phyloP scores from a whole-genome alignment of 2,888 invertebrate species.

The Cyrtodaria siliqua region DNA sequence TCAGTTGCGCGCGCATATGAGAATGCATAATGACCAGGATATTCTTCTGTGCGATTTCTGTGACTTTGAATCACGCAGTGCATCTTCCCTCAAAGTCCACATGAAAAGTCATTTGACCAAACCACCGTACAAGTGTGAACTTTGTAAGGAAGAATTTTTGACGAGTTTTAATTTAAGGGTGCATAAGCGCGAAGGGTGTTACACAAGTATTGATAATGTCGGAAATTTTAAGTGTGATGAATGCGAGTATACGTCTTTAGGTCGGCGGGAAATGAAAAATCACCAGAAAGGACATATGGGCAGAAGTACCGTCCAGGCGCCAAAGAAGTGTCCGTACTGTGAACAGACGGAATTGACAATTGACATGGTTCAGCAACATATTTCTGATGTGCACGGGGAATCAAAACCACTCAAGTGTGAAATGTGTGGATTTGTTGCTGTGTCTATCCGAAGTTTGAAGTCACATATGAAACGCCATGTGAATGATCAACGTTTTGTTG shows the following conservation, averaged over 20 bases:
- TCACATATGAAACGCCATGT: constrained; percentile 85
- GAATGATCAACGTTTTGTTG: constrained; percentile 84
- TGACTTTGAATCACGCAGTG: constrained; percentile 79
- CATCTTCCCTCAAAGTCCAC: constrained; percentile 68
- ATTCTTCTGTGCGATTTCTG: constrained; percentile 79
- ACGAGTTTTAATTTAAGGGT: constrained; percentile 61
- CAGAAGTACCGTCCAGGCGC: constrained; percentile 33
- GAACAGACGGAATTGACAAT: constrained; percentile 68
- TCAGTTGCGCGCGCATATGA: constrained; percentile 84
- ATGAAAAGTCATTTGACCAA: constrained; percentile 66
- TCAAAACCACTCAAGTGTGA: constrained; percentile 78
- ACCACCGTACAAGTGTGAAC: constrained; percentile 71
- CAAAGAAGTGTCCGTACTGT: constrained; percentile 76
- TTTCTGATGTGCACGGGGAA: constrained; percentile 64
- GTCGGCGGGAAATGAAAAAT: constrained; percentile 68
- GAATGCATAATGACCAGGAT: constrained; percentile 80
- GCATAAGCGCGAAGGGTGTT: constrained; percentile 66
- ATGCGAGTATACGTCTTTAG: constrained; percentile 73
- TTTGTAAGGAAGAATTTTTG: constrained; percentile 66
- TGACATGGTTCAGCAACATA: constrained; percentile 67
- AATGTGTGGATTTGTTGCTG: constrained; percentile 83
- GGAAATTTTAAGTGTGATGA: constrained; percentile 69
- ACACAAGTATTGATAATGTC: constrained; percentile 53
- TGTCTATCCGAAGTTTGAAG: constrained; percentile 83
- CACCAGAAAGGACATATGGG: constrained; percentile 66